Evolutionary conservation across 2,888 invertebrate species (phyloP).

Genomic region (Aspidiotus destructor): DNA sequence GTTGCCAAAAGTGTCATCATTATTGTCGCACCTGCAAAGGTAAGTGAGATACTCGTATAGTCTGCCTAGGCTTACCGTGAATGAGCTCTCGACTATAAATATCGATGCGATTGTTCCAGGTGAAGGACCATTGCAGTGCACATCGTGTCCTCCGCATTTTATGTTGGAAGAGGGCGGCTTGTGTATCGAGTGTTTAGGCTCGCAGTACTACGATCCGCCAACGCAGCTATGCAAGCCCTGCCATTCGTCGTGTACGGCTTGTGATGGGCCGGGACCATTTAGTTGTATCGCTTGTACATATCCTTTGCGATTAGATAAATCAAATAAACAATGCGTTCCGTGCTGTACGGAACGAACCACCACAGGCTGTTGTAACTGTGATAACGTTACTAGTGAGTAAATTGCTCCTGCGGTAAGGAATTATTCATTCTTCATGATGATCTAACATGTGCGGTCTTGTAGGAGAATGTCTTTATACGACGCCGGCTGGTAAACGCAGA

Average conservation of each 20-base stretch:
- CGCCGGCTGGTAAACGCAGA: constrained; percentile 63
- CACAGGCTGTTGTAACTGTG: constrained; percentile 58
- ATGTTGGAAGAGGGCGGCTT: constrained; percentile 64
- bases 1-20: constrained; percentile 80
- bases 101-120: constrained; percentile 42
- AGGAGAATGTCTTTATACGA: constrained; percentile 65
- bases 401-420: constrained; percentile 27
- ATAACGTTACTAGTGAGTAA: constrained; percentile 54
- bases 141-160: constrained; percentile 60
- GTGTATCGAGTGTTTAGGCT: constrained; percentile 65
- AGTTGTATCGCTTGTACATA: constrained; percentile 57
- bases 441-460: constrained; percentile 25
- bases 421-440: not conserved
- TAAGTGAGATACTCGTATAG: constrained; percentile 40
- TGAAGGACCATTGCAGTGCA: constrained; percentile 64
- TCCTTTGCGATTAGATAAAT: constrained; percentile 56
- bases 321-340: constrained; percentile 66
- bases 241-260: constrained; percentile 56
- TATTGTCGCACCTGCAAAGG: constrained; percentile 80
- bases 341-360: constrained; percentile 54
- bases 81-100: not conserved
- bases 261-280: constrained; percentile 59
- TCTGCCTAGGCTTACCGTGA: not conserved
- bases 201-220: constrained; percentile 60
- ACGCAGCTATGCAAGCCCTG: constrained; percentile 60